phyloP scores from a whole-genome alignment of 2,797 vertebrate genomes.

The Phrynocephalus forsythii region DNA sequence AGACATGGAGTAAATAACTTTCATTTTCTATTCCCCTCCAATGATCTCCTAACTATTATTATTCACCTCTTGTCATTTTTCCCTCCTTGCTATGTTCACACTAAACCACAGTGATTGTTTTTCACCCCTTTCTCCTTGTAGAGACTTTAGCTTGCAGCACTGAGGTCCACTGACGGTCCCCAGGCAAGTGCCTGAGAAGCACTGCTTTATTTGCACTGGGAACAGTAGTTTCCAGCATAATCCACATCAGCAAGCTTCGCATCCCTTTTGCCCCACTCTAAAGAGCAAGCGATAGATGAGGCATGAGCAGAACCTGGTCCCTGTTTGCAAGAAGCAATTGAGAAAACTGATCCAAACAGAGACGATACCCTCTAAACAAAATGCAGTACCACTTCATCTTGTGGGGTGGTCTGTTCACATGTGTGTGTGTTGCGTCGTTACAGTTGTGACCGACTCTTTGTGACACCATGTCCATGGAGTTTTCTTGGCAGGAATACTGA shows the following conservation, averaged over 20 bases:
- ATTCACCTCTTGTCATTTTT: background rate
- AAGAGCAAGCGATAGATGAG: background rate
- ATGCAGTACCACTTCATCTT: background rate
- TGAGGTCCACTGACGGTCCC: background rate
- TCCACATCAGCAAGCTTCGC: background rate
- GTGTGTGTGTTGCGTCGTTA: no score
- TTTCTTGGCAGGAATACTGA: no score
- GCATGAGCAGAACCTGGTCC: background rate
- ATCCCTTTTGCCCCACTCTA: background rate
- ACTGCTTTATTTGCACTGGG: background rate
- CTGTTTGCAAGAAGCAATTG: background rate
- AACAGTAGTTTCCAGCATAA: background rate
- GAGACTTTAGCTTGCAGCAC: no score
- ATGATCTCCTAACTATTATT: background rate
- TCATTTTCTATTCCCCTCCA: background rate
- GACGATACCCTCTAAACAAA: background rate
- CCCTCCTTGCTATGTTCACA: background rate
- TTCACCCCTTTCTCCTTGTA: background rate
- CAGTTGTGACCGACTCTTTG: no score
- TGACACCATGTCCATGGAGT: no score
- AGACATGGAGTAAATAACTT: background rate
- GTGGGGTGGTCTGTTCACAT: background rate
- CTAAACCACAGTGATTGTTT: background rate
- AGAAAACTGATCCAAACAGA: background rate
- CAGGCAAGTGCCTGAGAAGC: background rate